Percentiles rank a stretch among this genome's conserved stretches.
Conservation (phyloP, 2,113 vertebrate genomes). For the Cinclus mexicanus region DNA sequence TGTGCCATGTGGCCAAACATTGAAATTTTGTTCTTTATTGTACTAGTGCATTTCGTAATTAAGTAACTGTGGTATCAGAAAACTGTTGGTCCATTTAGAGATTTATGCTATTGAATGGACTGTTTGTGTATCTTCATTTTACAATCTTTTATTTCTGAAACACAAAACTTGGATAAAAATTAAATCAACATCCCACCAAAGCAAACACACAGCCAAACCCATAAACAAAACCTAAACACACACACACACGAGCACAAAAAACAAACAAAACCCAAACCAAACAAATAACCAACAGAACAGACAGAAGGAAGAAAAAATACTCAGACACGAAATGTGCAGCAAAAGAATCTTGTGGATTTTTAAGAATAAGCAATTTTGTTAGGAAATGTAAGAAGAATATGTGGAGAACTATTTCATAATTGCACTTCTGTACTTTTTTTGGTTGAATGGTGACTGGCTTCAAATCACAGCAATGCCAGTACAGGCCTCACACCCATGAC, state of each 20-base stretch:
- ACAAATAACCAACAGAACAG: background rate
- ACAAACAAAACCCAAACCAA: background rate
- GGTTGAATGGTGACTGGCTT: background rate
- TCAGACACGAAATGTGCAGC: background rate
- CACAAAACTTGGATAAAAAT: background rate
- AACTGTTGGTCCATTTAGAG: background rate
- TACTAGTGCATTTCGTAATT: background rate
- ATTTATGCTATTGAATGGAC: background rate
- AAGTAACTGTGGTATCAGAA: constrained; percentile 5
- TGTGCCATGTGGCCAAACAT: background rate
- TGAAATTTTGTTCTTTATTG: constrained; percentile 21
- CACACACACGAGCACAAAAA: background rate
- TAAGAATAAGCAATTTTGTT: background rate
- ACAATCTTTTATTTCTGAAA: background rate
- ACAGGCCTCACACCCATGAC: background rate
- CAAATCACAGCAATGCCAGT: background rate
- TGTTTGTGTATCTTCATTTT: background rate
- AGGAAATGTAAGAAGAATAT: background rate
- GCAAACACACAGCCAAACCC: background rate
- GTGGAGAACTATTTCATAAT: background rate
- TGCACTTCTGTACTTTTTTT: background rate
- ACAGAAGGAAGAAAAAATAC: background rate
- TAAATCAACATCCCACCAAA: background rate
- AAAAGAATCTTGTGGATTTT: background rate
- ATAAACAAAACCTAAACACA: background rate